A percentile compares a stretch with the other conserved stretches of the same genome.
Evolutionary conservation across 2,113 vertebrate genomes (phyloP).

Genomic region (Amphiprion ocellaris): DNA sequence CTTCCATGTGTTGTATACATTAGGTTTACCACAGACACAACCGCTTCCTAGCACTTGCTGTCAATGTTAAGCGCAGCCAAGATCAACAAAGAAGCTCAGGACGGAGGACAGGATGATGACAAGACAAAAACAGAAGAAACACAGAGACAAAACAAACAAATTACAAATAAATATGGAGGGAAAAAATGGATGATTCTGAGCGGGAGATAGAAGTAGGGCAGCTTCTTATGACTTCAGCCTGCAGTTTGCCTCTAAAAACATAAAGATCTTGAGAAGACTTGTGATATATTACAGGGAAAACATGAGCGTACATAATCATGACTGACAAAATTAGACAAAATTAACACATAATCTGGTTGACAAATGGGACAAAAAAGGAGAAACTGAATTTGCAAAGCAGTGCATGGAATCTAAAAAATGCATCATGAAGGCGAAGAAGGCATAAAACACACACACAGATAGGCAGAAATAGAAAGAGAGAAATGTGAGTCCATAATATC

Average conservation of each 20-base stretch:
- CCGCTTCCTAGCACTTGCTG: conserved; percentile 45
- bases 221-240: not conserved
- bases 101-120: conserved; percentile 25
- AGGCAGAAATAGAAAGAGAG: conserved; percentile 14
- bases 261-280: conserved; percentile 21
- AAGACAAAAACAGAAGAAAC: conserved; percentile 27
- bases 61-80: conserved; percentile 27
- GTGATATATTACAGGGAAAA: conserved; percentile 2
- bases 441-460: conserved; percentile 18
- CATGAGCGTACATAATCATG: not conserved
- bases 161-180: conserved; percentile 21
- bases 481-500: conserved; percentile 24
- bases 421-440: conserved; percentile 16
- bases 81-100: conserved; percentile 35
- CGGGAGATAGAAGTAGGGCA: not conserved
- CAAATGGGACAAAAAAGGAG: not conserved
- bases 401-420: conserved; percentile 35
- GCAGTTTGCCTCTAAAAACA: conserved; percentile 4
- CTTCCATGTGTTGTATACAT: not conserved
- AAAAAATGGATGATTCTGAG: not conserved
- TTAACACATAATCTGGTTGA: too few relatives aligned
- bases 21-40: conserved; percentile 57
- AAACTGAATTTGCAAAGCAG: not conserved
- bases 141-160: conserved; percentile 52
- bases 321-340: conserved; percentile 5